Evolutionary conservation across 2,888 invertebrate genomes (phyloP).

Genomic region (Dendrolimus pini): DNA sequence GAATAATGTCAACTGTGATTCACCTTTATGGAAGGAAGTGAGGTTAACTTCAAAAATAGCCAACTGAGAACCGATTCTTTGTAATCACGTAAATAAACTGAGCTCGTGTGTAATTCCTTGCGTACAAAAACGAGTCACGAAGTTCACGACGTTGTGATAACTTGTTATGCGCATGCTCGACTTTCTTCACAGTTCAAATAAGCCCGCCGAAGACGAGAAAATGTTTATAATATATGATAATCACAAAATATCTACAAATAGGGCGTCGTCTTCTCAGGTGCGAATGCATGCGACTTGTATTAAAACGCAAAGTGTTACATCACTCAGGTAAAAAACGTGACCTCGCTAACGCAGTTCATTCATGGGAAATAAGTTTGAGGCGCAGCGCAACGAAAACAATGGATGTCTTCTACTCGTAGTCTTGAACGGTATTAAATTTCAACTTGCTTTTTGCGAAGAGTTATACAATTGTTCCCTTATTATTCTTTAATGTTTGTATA

Average conservation of each 20-base stretch:
- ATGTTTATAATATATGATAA: neutral
- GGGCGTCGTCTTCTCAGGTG: slow-evolving; percentile 13
- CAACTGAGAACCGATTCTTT: slow-evolving; percentile 36
- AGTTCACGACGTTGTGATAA: slow-evolving; percentile 31
- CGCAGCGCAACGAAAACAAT: slow-evolving; percentile 51
- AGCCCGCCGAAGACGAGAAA: slow-evolving; percentile 23
- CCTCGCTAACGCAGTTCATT: slow-evolving; percentile 56
- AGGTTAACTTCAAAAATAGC: slow-evolving; percentile 67
- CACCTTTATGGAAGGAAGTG: slow-evolving; percentile 45
- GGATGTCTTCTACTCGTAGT: neutral
- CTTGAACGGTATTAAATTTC: no score
- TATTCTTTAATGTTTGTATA: no score
- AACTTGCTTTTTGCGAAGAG: no score
- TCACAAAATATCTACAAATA: neutral
- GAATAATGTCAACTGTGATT: slow-evolving; percentile 28
- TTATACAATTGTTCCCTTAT: no score
- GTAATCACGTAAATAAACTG: slow-evolving; percentile 53
- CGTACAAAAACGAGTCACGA: slow-evolving; percentile 22
- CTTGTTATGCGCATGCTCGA: slow-evolving; percentile 38
- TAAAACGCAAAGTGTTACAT: slow-evolving; percentile 48
- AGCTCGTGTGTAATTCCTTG: slow-evolving; percentile 23
- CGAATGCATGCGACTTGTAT: slow-evolving; percentile 37
- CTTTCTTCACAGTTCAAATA: slow-evolving; percentile 25
- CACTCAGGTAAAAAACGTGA: slow-evolving; percentile 64
- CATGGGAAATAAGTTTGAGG: slow-evolving; percentile 55